Evolutionary conservation across 2,797 vertebrate genomes (phyloP).

Genomic region (Onychomys arenicola): DNA sequence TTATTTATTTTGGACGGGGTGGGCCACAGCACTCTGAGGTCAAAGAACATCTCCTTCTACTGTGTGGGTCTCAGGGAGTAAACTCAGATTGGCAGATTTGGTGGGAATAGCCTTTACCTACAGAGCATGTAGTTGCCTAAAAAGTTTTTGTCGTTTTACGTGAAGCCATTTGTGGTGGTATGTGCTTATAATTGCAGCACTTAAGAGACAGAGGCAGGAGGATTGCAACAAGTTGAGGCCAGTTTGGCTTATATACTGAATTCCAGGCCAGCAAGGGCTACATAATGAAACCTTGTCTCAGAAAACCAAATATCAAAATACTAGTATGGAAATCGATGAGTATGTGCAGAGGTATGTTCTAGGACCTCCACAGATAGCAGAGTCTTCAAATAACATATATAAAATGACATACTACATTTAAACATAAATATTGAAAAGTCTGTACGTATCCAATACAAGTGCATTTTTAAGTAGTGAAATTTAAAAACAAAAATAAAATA

Average conservation of each 20-base stretch:
- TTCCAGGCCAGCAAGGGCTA: not conserved
- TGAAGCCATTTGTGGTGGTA: not conserved
- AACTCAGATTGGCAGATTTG: not conserved
- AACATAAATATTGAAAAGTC: not conserved
- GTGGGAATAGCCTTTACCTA: not conserved
- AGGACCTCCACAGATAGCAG: not conserved
- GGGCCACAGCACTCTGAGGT: not conserved
- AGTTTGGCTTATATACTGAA: not conserved
- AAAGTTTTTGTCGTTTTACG: not conserved
- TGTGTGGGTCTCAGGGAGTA: not conserved
- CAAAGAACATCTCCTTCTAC: not conserved
- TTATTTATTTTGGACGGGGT: too few relatives aligned
- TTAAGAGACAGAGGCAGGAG: not conserved
- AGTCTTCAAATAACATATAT: not conserved
- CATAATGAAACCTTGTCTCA: not conserved
- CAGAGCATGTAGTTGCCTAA: not conserved
- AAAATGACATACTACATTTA: not conserved
- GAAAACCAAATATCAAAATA: not conserved
- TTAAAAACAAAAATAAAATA: slow-evolving; percentile 52
- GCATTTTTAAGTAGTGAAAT: not conserved
- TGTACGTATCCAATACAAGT: not conserved
- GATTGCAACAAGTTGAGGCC: not conserved
- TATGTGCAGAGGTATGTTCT: not conserved
- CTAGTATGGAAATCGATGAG: not conserved
- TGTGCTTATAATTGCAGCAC: not conserved